Base-by-base conservation (phyloP, 2,888 invertebrate genomes). In the Pollenia angustigena region DNA sequence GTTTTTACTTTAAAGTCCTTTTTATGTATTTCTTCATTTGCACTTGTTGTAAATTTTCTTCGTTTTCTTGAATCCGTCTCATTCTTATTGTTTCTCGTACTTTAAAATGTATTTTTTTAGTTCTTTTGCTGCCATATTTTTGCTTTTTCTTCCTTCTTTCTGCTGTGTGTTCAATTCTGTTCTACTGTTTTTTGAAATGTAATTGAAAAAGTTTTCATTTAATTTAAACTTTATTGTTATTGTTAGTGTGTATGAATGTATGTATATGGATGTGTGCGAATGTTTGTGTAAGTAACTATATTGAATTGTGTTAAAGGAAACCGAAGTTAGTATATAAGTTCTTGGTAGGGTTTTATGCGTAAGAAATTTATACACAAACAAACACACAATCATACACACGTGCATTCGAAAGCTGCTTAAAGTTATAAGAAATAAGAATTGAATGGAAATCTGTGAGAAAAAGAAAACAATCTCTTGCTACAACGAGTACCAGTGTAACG, bases 181-280 rank as follows among this genome's bases (percentile, higher is more conserved):
- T 68, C 56, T 66, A 46, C 50, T 56, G 32, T 79, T 86, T 64
- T 71, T 80, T 79, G 42, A 86, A 80, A 88, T 87, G 88, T 88
- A 88, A 89, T 89, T 88, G 88, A 88, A 89, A 89, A 89, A 89
- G 88, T 88, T 89, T 89, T 89, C 85, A 89, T 88, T 87, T 86
- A 88, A 88, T 89, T 88, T 88, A 88, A 89, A 88, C 88, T 88
- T 88, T 86, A 85, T 74, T 86, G 80, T 83, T 83, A 83, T 86
- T 83, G 82, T 83, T 85, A 79, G 66, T 74, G 42, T 68, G 74
- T 16, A 4, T 23, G 72, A 60, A 44, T 60, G 66, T 16, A 46
- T 12, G 11, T 66, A 7, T 48, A 48, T 71, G 16, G 11, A 32
- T 12, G 18, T 75, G 44, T 64, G 62, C 18, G 1, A 16, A 16